phyloP scores from a whole-genome alignment of 2,888 invertebrate genomes.

The Ichneumoninae sp. region DNA sequence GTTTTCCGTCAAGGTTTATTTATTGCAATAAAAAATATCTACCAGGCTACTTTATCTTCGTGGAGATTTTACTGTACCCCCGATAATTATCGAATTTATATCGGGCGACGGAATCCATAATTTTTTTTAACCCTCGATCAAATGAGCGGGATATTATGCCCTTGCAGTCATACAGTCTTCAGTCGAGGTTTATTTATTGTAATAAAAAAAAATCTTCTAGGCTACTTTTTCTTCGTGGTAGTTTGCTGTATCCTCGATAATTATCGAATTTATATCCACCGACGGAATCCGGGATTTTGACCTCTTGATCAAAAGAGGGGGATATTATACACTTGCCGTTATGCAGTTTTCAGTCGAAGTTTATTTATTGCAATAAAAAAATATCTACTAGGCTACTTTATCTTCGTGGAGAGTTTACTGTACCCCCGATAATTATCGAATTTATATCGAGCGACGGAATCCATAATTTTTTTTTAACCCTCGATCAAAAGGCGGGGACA shows the following conservation, averaged over 20 bases:
- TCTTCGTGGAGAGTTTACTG: conserved; percentile 6
- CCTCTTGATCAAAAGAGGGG: no score
- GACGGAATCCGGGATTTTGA: background rate
- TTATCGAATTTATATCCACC: conserved; percentile 12
- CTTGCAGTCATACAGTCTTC: background rate
- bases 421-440: conserved; percentile 26
- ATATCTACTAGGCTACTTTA: no score
- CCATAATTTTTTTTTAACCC: background rate
- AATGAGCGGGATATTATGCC: no score
- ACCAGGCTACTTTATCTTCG: background rate
- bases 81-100: conserved; percentile 25
- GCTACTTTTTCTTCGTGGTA: background rate
- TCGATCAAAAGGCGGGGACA: background rate
- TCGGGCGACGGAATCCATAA: background rate
- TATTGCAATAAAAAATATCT: no score
- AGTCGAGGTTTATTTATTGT: background rate
- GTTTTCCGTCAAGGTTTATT: background rate
- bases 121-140: background rate
- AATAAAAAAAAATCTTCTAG: no score
- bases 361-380: background rate
- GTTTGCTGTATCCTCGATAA: conserved; percentile 32
- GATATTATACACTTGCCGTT: background rate
- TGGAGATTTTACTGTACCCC: conserved; percentile 16
- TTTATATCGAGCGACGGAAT: conserved; percentile 1
- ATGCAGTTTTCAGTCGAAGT: background rate